phyloP scores from a whole-genome alignment of 2,797 vertebrate genomes.

The Florisuga fusca region DNA sequence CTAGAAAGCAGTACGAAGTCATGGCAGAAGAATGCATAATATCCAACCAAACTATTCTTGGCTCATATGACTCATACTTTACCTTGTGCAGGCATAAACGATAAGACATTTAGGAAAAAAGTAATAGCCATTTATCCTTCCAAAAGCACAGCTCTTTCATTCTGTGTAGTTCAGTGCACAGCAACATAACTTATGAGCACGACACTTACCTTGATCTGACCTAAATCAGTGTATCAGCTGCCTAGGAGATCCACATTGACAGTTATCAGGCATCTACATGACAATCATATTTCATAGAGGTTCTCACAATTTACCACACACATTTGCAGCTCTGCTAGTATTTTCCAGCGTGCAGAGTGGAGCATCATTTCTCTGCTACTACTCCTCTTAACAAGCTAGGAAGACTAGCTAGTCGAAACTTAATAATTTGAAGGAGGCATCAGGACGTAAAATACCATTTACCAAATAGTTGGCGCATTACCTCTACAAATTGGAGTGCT shows the following conservation, averaged over 20 bases:
- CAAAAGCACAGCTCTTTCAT: slow-evolving; percentile 14
- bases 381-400: not conserved
- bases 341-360: not conserved
- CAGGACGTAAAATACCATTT: slow-evolving; percentile 20
- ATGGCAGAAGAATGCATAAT: not conserved
- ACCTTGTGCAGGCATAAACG: not conserved
- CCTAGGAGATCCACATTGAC: slow-evolving; percentile 1
- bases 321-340: not conserved
- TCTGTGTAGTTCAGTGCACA: slow-evolving; percentile 31
- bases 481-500: not conserved
- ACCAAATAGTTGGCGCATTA: not conserved
- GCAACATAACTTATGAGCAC: not conserved
- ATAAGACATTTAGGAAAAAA: slow-evolving; percentile 21
- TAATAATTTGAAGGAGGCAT: not conserved
- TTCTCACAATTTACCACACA: slow-evolving; percentile 10
- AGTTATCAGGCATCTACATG: not conserved
- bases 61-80: slow-evolving; percentile 16
- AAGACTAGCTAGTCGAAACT: not conserved
- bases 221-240: slow-evolving; percentile 36
- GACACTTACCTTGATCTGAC: slow-evolving; percentile 23
- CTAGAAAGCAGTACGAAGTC: not conserved
- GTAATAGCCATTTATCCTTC: slow-evolving; percentile 44
- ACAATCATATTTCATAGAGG: slow-evolving; percentile 34
- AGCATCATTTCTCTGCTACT: not conserved
- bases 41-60: not conserved